Base-by-base conservation (phyloP, 2,797 vertebrate species). In the Chromobotia macracanthus region DNA sequence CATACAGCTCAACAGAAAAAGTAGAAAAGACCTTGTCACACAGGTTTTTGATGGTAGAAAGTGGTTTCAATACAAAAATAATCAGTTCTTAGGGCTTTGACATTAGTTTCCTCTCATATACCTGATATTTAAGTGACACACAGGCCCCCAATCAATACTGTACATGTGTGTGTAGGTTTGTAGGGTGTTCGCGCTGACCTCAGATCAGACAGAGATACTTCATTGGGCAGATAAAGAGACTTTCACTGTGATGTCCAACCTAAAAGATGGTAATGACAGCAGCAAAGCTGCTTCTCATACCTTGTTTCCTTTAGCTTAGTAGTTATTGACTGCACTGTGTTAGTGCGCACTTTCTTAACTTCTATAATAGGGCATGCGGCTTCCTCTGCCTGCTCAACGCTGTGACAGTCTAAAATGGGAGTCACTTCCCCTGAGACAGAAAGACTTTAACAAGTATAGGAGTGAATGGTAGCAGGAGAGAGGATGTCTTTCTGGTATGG, bases 301-400 rank as follows among this genome's bases (percentile, higher is more conserved):
- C 38, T 41, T 41, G 38, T 7, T 9, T 41, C 1, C 38, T 67
- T 80, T 51, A 67, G 64, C 28, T 58, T 41, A 50, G 41, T 55
- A 61, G 31, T 25, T 28, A 63, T 41, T 21, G 46, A 41, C 56
- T 55, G 21, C 60, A 38, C 58, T 71, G 3, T 8, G 19, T 55
- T n/a, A 46, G 3, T 38, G 69, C 68, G 63, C 28, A 53, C 67
- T 65, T 23, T 73, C 19, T 80, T 63, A 68, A 63, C 50, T 74
- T 51, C 51, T 41, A 41, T 41, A 65, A 80, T 73, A 46, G 63
- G 69, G 63, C 56, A 55, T 3, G 16, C 10, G 25, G 31, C 63
- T 67, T 44, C 51, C 50, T 56, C 73, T 66, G 67, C 46, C 63
- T 15, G 48, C 55, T 68, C 44, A 51, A 21, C 5, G 25, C 58